phyloP scores from a whole-genome alignment of 2,113 vertebrate genomes.

The Peromyscus leucopus region DNA sequence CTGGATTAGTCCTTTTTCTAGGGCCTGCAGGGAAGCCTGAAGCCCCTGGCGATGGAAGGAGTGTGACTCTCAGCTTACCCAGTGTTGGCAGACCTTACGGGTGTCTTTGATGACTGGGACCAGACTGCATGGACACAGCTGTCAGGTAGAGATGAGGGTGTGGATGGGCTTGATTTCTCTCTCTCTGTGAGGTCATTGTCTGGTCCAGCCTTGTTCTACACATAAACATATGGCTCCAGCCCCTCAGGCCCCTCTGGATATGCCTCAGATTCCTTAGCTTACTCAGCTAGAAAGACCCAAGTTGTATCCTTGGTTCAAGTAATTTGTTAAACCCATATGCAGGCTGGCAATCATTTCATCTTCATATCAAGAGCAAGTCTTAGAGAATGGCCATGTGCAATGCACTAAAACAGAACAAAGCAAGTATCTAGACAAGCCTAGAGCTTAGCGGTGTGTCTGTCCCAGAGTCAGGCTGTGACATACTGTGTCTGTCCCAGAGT shows the following conservation, averaged over 20 bases:
- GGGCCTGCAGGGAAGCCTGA: not conserved
- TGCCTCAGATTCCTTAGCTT: not conserved
- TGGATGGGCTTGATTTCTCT: not conserved
- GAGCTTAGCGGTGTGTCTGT: not conserved
- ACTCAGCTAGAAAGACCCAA: not conserved
- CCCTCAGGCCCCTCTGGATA: not conserved
- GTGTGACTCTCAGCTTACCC: not conserved
- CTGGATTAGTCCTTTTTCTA: not conserved
- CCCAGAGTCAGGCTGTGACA: not conserved
- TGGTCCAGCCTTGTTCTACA: not conserved
- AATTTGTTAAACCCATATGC: not conserved
- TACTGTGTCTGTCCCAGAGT: not conserved
- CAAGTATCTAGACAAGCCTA: not conserved
- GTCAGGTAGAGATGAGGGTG: not conserved
- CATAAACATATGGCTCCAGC: not conserved
- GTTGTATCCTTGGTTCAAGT: not conserved
- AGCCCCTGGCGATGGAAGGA: not conserved
- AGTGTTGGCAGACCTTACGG: not conserved
- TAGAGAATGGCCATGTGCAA: not conserved
- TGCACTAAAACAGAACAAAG: not conserved
- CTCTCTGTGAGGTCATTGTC: not conserved
- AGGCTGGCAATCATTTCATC: not conserved
- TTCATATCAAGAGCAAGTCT: not conserved
- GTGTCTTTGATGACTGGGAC: not conserved
- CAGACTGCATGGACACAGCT: not conserved